Evolutionary conservation across 2,113 vertebrate species (phyloP), one percentile per base, ranked within the genome.

Genomic region (Lontra canadensis): DNA sequence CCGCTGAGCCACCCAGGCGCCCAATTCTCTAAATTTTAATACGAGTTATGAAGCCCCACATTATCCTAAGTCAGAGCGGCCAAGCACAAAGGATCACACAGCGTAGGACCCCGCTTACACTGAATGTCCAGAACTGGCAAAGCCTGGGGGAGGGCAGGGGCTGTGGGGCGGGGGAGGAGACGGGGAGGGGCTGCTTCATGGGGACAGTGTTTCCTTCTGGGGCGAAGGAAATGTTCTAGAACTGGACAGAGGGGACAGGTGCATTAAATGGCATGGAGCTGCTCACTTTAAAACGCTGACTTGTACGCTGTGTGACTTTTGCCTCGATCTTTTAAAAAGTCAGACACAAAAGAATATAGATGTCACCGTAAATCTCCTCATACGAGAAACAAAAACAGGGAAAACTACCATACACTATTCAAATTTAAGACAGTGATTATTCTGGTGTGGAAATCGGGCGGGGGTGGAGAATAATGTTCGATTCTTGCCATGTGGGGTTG

Each of bases 91-190:
- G 78, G 47, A 52, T n/a, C 18, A 88, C 6, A 11, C 3, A 74
- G 0, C 4, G 7, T 4, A 7, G 23, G 61, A 55, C 17, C 11
- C 29, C 34, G 42, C 8, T 84, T 52, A 36, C 7, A 29, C 14
- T 55, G 74, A 93, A 21, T 1, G 25, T 10, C n/a, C 44, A 73
- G 39, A 67, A 47, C 0, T 26, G 14, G 73, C 83, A 76, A 76
- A 71, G 18, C 15, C 93, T 52, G 23, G 20, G n/a, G 47, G 31
- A 0, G 39, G 87, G 7, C 13, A 34, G 59, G 18, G 80, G 29
- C 31, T 7, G 25, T 0, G 42, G 44, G 34, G 5, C 52, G 1
- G 36, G 9, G 1, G 15, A 10, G 69, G 20, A 13, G n/a, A 4
- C 17, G 15, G 36, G 39, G 23, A 57, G 29, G 1, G 36, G 52